Base-by-base conservation (phyloP, 2,113 vertebrate genomes). In the Urocynchramus pylzowi region DNA sequence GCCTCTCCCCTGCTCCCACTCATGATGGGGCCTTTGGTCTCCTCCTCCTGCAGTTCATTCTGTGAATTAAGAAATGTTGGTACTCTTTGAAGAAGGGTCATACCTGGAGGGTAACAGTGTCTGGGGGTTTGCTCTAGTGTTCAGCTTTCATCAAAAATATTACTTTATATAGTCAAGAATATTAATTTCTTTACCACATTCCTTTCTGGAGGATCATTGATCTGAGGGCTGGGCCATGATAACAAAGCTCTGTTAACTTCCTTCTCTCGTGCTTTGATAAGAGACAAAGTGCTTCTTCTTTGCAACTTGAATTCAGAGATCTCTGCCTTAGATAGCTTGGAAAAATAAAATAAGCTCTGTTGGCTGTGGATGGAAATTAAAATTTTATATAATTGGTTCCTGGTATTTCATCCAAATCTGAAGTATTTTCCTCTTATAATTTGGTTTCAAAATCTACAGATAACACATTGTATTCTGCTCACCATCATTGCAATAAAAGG, bases 351-450 rank as follows among this genome's bases (percentile, higher is more conserved):
- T 28, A 41, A 75, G 23, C 3, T 54, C 7, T 77, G 53, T 41
- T 88, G 82, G 44, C 73, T 7, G 1, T 23, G 45, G 42, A 53
- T 54, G 42, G 82, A 92, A 95, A 92, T 77, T 11, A 70, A 67
- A 67, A 93, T 80, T 90, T 77, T 31, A 10, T 54, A 27, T 84
- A 93, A 96, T 67, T 84, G 70, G 86, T 93, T 95, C 94, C 94
- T 88, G 83, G 83, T 86, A 77, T 83, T 90, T 84, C 39, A 6
- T 92, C 92, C 92, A 96, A 77, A 92, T 73, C 12, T 59, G 63
- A 63, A 88, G 42, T 63, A 37, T 45, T 86, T 90, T 80, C 52
- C 82, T 80, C 42, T 65, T 50, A 27, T 18, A 74, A 61, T 92
- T 87, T 69, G 63, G 53, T 88, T 92, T 90, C 69, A 6, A 87